Evolutionary conservation across 2,888 invertebrate species (phyloP), one percentile per base, ranked within the genome.

Genomic region (Galerucella nymphaeae): DNA sequence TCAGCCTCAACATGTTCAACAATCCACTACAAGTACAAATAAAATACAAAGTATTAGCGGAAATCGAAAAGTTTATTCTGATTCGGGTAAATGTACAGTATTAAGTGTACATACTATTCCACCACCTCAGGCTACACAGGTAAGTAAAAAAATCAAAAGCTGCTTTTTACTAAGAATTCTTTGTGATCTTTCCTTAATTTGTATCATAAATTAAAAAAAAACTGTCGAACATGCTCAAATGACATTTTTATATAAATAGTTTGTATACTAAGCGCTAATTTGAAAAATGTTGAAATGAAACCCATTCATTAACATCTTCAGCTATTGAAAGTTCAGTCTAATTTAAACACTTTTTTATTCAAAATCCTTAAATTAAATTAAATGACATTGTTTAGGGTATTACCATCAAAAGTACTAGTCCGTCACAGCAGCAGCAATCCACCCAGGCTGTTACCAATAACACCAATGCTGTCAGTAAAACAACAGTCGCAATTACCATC

Each of bases 391-490:
- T 66, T 42, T 58, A 66, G 57, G 58, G 30, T 42, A 59, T 13
- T 8, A 62, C 16, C 38, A 20, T 16, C 13, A 67, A 67, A n/a
- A 59, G 59, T 14, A 41, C 75, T 48, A 70, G 67, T 48, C 66
- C 71, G 14, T 16, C 50, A 73, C 62, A 66, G 66, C 66, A 50
- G 66, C 76, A 9, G 67, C 85, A 42, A 55, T 9, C n/a, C 30
- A 6, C 50, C 10, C 84, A 11, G 84, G 11, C 18, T 61, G 18
- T 16, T 42, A n/a, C 30, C 9, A 42, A 18, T 62, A 42, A 18
- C 16, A 16, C 61, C 18, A 84, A 70, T 82, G 84, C 18, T 84
- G 85, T 55, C 82, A 83, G 61, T 85, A 85, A 71, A 83, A 84
- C 16, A 82, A 84, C 9, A 57, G 66, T 68, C 18, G 73, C 48